Base-by-base conservation (phyloP, 2,113 vertebrate species). In the Clarias batrachus region DNA sequence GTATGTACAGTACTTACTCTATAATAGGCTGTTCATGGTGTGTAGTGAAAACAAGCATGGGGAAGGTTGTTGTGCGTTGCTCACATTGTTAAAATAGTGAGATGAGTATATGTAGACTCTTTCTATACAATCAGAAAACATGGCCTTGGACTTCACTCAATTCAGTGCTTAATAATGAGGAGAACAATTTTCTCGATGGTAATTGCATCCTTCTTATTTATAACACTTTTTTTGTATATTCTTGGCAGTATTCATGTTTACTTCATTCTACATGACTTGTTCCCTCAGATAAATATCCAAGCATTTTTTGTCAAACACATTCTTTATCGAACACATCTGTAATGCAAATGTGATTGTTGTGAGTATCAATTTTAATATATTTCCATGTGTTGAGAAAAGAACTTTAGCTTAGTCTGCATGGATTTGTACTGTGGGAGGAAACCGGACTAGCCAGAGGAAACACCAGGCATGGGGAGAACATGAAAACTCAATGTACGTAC, bases 181-280 rank as follows among this genome's bases (percentile, higher is more conserved):
- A 54, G 48, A 77, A 27, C 6, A 9, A n/a, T 56, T 27, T 54
- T 56, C 74, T 16, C 27, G 74, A 52, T 19, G n/a, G 52, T 78
- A 56, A 57, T 78, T 78, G 74, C 25, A 56, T 56, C 25, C 56
- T 78, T 78, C 56, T 52, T 78, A 78, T 78, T 78, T 78, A 56
- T 78, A 56, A 27, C 25, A 11, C 48, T 59, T 19, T 56, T 56
- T n/a, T 25, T 77, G 5, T 27, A 77, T 76, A 73, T 73, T 73
- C 70, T 23, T 33, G 71, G 12, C 48, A 6, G 52, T 41, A 23
- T 13, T 41, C 33, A 74, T 74, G 21, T 8, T 14, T 14, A 23
- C 33, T 21, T 74, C 3, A 5, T 52, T 76, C 73, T 76, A 14
- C 11, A 25, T 12, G 23, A 74, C 21, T 71, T 37, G 8, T 8